phyloP scores from a whole-genome alignment of 2,113 vertebrate genomes.

The Chrysemys picta region DNA sequence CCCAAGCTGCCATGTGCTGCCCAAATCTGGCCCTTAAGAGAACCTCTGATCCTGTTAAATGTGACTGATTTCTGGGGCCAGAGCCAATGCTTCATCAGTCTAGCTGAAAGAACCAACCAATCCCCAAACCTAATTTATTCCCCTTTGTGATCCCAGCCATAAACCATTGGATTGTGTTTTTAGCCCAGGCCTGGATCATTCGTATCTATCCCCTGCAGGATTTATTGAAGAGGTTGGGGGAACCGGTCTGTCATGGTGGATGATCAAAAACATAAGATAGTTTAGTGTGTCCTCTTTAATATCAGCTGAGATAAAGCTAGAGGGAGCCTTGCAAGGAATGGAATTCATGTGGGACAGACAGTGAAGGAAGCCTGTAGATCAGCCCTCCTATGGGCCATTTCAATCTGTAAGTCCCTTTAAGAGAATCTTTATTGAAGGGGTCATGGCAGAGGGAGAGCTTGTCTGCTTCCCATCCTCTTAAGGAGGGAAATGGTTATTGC shows the following conservation, averaged over 20 bases:
- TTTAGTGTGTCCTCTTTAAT: not conserved
- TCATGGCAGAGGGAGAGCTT: not conserved
- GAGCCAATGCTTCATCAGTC: not conserved
- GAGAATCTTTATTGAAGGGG: not conserved
- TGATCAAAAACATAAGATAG: not conserved
- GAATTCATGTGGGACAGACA: not conserved
- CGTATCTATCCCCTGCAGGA: not conserved
- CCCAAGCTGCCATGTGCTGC: not conserved
- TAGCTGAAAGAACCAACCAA: not conserved
- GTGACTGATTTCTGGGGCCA: not conserved
- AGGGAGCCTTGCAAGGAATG: not conserved
- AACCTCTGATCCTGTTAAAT: not conserved
- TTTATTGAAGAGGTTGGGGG: not conserved
- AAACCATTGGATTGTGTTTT: not conserved
- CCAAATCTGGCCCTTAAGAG: not conserved
- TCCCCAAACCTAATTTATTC: not conserved
- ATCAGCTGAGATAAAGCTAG: not conserved
- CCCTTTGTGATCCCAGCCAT: not conserved
- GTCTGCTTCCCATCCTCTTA: not conserved
- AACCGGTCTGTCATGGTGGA: not conserved
- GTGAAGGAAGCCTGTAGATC: not conserved
- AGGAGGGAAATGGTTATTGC: not conserved
- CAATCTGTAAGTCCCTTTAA: not conserved
- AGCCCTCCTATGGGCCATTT: not conserved
- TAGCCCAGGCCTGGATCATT: not conserved